A percentile compares a stretch with the other conserved stretches of the same genome.
Conservation (phyloP, 2,888 invertebrate species). For the Papilio protenor region DNA sequence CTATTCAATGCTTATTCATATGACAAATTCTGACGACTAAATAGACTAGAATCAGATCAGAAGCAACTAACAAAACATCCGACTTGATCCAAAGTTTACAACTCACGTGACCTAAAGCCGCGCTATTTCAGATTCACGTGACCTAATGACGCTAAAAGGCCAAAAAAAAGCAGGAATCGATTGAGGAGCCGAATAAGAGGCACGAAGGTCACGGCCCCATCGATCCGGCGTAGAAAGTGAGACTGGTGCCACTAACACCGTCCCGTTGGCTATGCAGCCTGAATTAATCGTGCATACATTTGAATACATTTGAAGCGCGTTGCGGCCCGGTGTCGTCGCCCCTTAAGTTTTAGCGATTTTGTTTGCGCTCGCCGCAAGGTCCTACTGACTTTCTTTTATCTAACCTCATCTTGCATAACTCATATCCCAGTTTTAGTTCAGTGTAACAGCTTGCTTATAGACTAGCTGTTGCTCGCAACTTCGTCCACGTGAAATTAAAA, state of each 20-base stretch:
- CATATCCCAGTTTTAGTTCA: not conserved
- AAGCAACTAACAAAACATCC: not conserved
- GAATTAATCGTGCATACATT: conserved; percentile 86
- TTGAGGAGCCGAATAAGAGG: conserved; percentile 78
- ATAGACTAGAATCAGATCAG: not conserved
- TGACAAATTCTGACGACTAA: not conserved
- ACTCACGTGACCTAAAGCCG: conserved; percentile 15
- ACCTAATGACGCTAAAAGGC: conserved; percentile 33
- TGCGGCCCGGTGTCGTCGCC: conserved; percentile 79
- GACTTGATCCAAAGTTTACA: conserved; percentile 1
- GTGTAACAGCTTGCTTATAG: not conserved
- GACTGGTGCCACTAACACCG: conserved; percentile 84
- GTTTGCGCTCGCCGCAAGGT: conserved; percentile 54
- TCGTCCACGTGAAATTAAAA: too few relatives aligned
- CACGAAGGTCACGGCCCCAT: conserved; percentile 83
- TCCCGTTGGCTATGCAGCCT: conserved; percentile 84
- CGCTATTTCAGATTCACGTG: conserved; percentile 33
- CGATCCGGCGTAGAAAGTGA: conserved; percentile 84
- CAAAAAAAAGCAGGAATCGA: conserved; percentile 64
- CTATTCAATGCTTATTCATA: not conserved
- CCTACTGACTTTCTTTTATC: conserved; percentile 10
- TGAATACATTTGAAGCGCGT: conserved; percentile 80
- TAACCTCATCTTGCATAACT: not conserved
- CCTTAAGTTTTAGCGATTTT: conserved; percentile 82
- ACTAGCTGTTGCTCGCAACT: too few relatives aligned